Evolutionary conservation across 2,888 invertebrate species (phyloP), one percentile per base, ranked within the genome.

Genomic region (Eledona agricola): DNA sequence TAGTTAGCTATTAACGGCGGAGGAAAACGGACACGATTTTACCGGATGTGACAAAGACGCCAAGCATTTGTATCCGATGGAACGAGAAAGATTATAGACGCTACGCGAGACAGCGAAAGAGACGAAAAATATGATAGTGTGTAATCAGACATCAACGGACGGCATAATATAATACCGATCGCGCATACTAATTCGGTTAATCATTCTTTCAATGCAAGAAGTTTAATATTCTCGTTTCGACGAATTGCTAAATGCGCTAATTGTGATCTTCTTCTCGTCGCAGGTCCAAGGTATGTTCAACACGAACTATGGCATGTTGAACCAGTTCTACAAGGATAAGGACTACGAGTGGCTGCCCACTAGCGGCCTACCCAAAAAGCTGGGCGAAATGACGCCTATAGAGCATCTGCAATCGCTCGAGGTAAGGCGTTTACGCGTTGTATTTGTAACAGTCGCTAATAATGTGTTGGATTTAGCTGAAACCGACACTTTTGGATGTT

Each of bases 401-500:
- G 74, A 75, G 3, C 73, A 77, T 66, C 73, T 82, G 22, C 63
- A 75, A 22, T 71, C 65, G 47, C 61, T 81, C 56, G 71, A 78
- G 72, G 80, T 82, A 72, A 73, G 72, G 66, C 60, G 15, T 34
- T 6, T 22, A 15, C 9, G 12, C 5, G 12, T 23, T 25, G 9
- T 20, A 4, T 31, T 12, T 32, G 15, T 16, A 3, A 12, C 4
- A 22, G 20, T 19, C 11, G 29, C n/a, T 10, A 9, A 7, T 19
- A 22, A 35, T 38, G 4, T 55, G 57, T 55, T 59, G 46, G 49
- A 76, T 76, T 2, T 74, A 83, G 82, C 71, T 82, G 51, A 77
- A 80, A 43, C 71, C 73, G 10, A 73, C 77, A 6, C 74, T 89
- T 62, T 78, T 83, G 38, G 77, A 81, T 46, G 80, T 85, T 69